Evolutionary conservation across 2,888 invertebrate species (phyloP), one percentile per base, ranked within the genome.

Genomic region (Lithophane semibrunnea): DNA sequence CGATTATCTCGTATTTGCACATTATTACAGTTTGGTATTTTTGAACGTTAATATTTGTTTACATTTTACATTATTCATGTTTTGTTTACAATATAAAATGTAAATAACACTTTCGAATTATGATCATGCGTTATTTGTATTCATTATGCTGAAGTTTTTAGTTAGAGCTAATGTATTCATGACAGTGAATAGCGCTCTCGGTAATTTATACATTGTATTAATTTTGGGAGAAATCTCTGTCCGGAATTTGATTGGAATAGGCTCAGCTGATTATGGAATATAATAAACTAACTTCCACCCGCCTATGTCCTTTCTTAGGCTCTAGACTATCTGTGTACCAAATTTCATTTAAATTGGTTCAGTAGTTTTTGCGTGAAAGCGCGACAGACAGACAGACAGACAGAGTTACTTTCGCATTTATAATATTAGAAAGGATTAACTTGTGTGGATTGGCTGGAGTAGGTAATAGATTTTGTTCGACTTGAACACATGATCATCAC

Each of bases 21-120:
- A 74, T 75, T 42, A 74, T 82, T 77, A 66, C 13, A 69, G 61
- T 69, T 71, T 52, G 58, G 10, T 69, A 65, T 72, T 74, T 85
- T 85, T 76, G 24, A 58, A 44, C 21, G 29, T 42, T 74, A 56
- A 58, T 66, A 70, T 82, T 80, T 84, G 75, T 71, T 75, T 56
- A 79, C 56, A 70, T 56, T 80, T 61, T 49, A 80, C 49, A 82
- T 77, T 79, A 84, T 82, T 84, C 82, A 85, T 73, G 42, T 10
- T 21, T 66, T 74, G 80, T 74, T 75, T 52, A 65, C 67, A 84
- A 64, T 70, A 63, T 76, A 58, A 80, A 72, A 82, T 85, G 82
- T 80, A 73, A 83, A 82, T 82, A 85, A 69, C 56, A 75, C 61
- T 72, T 52, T 73, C 24, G 13, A 63, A 67, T 76, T 75, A 84